Base-by-base conservation (phyloP, 2,113 vertebrate species). In the Herpetotheres cachinnans region DNA sequence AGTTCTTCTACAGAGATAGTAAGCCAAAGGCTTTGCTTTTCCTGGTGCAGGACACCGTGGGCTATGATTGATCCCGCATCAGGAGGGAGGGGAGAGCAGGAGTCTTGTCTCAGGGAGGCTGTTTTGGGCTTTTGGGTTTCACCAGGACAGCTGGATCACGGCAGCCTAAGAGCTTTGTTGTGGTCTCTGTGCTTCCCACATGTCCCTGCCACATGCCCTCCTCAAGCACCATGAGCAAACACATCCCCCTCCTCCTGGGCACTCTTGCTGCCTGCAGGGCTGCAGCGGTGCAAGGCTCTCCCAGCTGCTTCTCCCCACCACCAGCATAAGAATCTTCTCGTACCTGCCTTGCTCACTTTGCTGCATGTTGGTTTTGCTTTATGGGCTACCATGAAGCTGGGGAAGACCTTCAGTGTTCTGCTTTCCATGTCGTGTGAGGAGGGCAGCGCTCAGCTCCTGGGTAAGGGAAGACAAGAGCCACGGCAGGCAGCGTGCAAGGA, bases 341-440 rank as follows among this genome's bases (percentile, higher is more conserved):
- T n/a, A 32, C 17, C 11, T 3, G 0, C 36, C 47, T 81, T 62
- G 32, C 25, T 47, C 36, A 12, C 54, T 44, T 47, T 46, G 10
- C 26, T 62, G 52, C 14, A 6, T 24, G 8, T 24, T 52, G 13
- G 4, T 27, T 78, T 77, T 89, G 34, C 12, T 62, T 93, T 85
- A 47, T 8, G n/a, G 30, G 24, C 30, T 70, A 13, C 52, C 10
- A 1, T 7, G 17, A 63, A 34, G 16, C 49, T 54, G 34, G 14
- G 55, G 19, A 72, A 67, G 34, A 58, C 34, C 26, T 86, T 58
- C 24, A 56, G 47, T 19, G 9, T 7, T 71, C 32, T 46, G 52
- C 44, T 65, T 55, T 65, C 30, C 11, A 2, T 55, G n/a, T 50
- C 1, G 0, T 0, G 0, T 13, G 24, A 54, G 52, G 47, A 62